phyloP scores from a whole-genome alignment of 2,797 vertebrate species.

The Galaxias olidus region DNA sequence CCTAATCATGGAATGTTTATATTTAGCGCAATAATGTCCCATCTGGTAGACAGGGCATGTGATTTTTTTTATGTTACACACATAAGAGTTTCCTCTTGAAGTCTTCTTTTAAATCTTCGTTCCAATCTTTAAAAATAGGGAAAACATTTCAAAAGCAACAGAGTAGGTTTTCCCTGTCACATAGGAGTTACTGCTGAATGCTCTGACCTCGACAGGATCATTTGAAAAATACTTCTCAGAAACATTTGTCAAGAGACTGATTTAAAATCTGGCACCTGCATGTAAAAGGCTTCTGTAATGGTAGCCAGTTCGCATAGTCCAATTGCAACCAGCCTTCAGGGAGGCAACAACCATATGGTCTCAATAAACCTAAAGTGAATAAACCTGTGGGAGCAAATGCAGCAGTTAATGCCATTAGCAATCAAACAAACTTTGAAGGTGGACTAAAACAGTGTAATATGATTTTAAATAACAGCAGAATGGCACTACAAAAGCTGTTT shows the following conservation, averaged over 20 bases:
- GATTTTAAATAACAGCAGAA: background rate
- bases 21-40: no score
- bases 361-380: slow-evolving; percentile 56
- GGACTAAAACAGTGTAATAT: slow-evolving; percentile 12
- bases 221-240: background rate
- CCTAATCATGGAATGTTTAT: no score
- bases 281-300: slow-evolving; percentile 38
- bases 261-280: slow-evolving; percentile 16
- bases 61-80: no score
- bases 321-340: slow-evolving; percentile 21
- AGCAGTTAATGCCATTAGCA: slow-evolving; percentile 61
- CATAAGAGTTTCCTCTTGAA: no score
- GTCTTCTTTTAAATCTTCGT: no score
- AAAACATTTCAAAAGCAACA: background rate
- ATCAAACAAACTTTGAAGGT: slow-evolving; percentile 55
- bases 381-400: slow-evolving; percentile 40
- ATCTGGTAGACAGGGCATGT: no score
- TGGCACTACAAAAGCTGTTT: background rate
- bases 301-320: slow-evolving; percentile 47
- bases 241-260: background rate
- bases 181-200: background rate
- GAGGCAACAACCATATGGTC: slow-evolving; percentile 55
- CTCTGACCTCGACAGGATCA: background rate
- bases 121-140: no score
- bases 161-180: no score